A percentile compares a stretch with the other conserved stretches of the same genome.
phyloP scores from a whole-genome alignment of 2,888 invertebrate species.

The Mesoligia furuncula region DNA sequence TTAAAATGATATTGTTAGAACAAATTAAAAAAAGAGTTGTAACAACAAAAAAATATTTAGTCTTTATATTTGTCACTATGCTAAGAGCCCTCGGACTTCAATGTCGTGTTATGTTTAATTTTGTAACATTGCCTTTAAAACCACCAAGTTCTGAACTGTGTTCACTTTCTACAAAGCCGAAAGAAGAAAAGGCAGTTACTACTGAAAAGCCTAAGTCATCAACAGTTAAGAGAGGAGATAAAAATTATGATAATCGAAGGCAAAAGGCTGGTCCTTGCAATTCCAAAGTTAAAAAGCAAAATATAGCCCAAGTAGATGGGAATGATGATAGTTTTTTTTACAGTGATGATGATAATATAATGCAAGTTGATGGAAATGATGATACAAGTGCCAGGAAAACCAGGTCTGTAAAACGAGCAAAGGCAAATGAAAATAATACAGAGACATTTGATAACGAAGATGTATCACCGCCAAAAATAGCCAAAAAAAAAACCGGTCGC shows the following conservation, averaged over 20 bases:
- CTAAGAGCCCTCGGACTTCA: slow-evolving; percentile 95
- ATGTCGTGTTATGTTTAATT: slow-evolving; percentile 94
- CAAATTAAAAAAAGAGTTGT: slow-evolving; percentile 92
- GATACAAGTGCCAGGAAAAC: slow-evolving; percentile 72
- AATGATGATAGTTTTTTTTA: slow-evolving; percentile 69
- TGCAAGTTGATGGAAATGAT: slow-evolving; percentile 65
- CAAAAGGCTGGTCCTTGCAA: slow-evolving; percentile 58
- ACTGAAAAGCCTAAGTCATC: slow-evolving; percentile 55
- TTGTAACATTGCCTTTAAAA: slow-evolving; percentile 94
- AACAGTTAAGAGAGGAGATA: slow-evolving; percentile 50
- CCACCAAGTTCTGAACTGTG: slow-evolving; percentile 92
- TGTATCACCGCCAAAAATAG: slow-evolving; percentile 82
- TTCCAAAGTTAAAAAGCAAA: slow-evolving; percentile 68
- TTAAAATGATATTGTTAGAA: slow-evolving; percentile 87
- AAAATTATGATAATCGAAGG: slow-evolving; percentile 54
- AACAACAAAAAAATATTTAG: slow-evolving; percentile 92
- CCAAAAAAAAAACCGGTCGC: slow-evolving; percentile 62
- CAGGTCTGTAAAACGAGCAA: slow-evolving; percentile 72
- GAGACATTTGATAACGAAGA: slow-evolving; percentile 67
- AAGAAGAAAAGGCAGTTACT: slow-evolving; percentile 67
- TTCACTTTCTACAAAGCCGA: slow-evolving; percentile 89
- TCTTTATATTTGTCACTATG: slow-evolving; percentile 94
- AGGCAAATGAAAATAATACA: slow-evolving; percentile 56
- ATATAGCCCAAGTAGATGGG: slow-evolving; percentile 91
- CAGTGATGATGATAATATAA: slow-evolving; percentile 73